Conservation (phyloP, 2,797 vertebrate genomes). For the Anguilla megastoma region DNA sequence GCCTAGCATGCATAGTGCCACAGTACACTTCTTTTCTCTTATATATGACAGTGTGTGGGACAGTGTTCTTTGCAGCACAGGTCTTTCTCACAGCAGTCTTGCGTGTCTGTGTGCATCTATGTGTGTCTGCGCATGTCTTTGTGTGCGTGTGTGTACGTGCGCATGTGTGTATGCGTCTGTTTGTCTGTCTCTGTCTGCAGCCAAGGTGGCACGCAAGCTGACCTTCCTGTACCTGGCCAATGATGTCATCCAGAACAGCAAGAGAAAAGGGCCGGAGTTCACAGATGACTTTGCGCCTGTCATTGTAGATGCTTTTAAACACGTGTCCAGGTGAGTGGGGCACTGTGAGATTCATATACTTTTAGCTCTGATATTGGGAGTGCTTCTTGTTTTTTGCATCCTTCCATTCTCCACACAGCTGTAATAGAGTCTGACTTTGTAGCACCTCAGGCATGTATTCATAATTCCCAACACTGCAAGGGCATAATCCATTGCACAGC, state of each 20-base stretch:
- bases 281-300: constrained; percentile 96
- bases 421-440: not conserved
- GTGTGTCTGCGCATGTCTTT: constrained; percentile 29
- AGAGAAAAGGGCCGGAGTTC: constrained; percentile 97
- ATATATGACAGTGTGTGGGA: not conserved
- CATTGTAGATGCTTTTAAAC: constrained; percentile 95
- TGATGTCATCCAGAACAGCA: constrained; percentile 99
- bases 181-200: constrained; percentile 61
- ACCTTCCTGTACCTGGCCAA: constrained; percentile 98
- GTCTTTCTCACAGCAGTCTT: not conserved
- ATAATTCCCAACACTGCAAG: not conserved
- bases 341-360: not conserved
- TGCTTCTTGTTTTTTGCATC: constrained; percentile 36
- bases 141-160: not conserved
- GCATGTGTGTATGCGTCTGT: constrained; percentile 33
- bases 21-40: not conserved
- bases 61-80: not conserved
- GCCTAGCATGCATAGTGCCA: too few species aligned
- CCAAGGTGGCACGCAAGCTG: constrained; percentile 92
- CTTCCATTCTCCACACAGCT: constrained; percentile 1
- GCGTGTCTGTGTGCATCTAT: not conserved
- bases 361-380: constrained; percentile 35
- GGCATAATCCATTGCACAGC: not conserved
- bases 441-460: not conserved
- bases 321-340: constrained; percentile 84